Percentiles rank a stretch among this genome's conserved stretches.
Conservation (phyloP, 64 coral and sea anemone genomes). For the Montipora sp. region DNA sequence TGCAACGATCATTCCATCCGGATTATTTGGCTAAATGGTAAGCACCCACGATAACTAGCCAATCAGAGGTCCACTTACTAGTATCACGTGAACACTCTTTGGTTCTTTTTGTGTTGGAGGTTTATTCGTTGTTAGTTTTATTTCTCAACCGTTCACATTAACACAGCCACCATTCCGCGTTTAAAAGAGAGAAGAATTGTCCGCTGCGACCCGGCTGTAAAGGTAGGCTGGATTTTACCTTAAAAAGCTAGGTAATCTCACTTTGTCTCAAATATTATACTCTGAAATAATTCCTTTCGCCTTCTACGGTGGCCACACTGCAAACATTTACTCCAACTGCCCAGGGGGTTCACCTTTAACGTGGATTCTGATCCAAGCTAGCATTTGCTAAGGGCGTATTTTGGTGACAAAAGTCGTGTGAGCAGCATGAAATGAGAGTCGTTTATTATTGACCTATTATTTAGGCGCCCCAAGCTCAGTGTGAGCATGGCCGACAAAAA, state of each 20-base stretch:
- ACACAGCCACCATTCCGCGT: conserved; percentile 75
- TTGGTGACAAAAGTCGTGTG: conserved; percentile 65
- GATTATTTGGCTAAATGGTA: too few species aligned
- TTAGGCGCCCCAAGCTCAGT: too few species aligned
- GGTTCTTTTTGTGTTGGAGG: background rate
- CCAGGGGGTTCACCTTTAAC: conserved; percentile 92
- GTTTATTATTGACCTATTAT: too few species aligned
- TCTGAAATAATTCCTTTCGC: background rate
- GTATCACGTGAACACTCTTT: too few species aligned
- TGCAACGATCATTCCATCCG: too few species aligned
- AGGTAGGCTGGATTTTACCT: conserved; percentile 4
- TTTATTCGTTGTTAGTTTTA: background rate
- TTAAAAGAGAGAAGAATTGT: conserved; percentile 61
- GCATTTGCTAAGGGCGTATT: conserved; percentile 96
- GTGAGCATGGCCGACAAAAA: too few species aligned
- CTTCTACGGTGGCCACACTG: conserved; percentile 62
- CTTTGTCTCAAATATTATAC: background rate
- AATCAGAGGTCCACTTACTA: too few species aligned
- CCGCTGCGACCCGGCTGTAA: conserved; percentile 60
- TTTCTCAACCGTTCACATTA: background rate
- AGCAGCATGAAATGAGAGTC: background rate
- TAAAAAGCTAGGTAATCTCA: background rate
- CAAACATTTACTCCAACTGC: conserved; percentile 80
- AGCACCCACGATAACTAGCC: too few species aligned
- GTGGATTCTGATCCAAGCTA: conserved; percentile 96